Percentiles rank a stretch among this genome's conserved stretches.
Evolutionary conservation across 2,888 invertebrate species (phyloP).

Genomic region (Athripsodes cinereus): DNA sequence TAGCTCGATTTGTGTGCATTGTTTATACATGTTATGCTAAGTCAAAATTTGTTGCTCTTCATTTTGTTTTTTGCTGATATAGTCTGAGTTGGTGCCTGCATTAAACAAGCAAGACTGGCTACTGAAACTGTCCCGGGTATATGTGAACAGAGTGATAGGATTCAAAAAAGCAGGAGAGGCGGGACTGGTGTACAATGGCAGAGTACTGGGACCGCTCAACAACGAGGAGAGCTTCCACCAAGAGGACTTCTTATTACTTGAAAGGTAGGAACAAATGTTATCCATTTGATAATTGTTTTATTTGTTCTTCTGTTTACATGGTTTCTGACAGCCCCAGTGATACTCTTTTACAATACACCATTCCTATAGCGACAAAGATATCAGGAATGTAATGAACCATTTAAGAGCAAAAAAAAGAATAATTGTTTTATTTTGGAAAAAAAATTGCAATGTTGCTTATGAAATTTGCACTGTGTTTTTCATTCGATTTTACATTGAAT

Average conservation of each 20-base stretch:
- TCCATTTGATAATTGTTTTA: background rate
- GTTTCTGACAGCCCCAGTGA: too few species aligned
- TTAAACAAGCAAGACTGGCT: constrained; percentile 58
- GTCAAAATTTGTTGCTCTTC: background rate
- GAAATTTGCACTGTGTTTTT: too few species aligned
- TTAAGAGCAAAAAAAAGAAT: too few species aligned
- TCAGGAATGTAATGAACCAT: too few species aligned
- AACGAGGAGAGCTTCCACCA: constrained; percentile 67
- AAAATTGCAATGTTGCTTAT: too few species aligned
- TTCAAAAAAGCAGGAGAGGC: constrained; percentile 57
- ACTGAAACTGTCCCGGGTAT: constrained; percentile 60
- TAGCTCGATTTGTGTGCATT: too few species aligned
- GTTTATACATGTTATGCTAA: background rate
- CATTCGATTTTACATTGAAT: too few species aligned
- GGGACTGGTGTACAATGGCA: constrained; percentile 81
- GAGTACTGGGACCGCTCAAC: constrained; percentile 78
- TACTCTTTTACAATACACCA: too few species aligned
- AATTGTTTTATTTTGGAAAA: too few species aligned
- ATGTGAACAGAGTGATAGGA: constrained; percentile 65
- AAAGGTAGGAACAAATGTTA: constrained; percentile 54
- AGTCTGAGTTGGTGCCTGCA: constrained; percentile 50
- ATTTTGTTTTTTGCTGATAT: constrained; percentile 18
- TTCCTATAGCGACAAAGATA: too few species aligned
- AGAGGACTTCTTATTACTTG: constrained; percentile 87
- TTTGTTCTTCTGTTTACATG: background rate